phyloP scores from a whole-genome alignment of 2,113 vertebrate genomes.

The Centrocercus urophasianus region DNA sequence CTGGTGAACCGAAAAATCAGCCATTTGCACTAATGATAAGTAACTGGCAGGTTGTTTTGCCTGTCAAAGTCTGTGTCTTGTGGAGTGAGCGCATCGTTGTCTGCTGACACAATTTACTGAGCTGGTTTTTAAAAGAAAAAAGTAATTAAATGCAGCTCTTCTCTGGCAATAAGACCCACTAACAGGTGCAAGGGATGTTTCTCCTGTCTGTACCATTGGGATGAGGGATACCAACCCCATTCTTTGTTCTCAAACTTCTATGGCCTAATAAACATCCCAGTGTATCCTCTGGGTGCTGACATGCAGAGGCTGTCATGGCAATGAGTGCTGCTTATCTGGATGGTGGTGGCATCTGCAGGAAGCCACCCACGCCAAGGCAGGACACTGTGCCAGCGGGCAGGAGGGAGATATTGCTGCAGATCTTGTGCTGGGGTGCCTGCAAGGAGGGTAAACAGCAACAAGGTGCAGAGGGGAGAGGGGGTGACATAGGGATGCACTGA shows the following conservation, averaged over 20 bases:
- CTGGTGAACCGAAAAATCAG: conserved; percentile 65
- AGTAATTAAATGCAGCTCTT: neutral
- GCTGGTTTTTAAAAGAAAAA: conserved; percentile 17
- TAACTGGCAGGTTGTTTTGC: conserved; percentile 74
- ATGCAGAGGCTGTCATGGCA: neutral
- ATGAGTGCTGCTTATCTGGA: neutral
- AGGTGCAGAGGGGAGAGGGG: neutral
- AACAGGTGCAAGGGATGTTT: conserved; percentile 6
- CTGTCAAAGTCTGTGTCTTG: conserved; percentile 74
- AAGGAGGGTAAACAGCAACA: neutral
- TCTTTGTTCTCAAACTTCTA: neutral
- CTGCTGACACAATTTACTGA: conserved; percentile 66
- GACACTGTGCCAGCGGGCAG: neutral
- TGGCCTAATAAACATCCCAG: neutral
- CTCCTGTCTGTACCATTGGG: neutral
- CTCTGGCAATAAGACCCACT: neutral
- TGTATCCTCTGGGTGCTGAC: neutral
- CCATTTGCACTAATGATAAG: conserved; percentile 73
- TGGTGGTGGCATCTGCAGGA: conserved; percentile 3
- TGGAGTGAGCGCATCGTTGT: conserved; percentile 69
- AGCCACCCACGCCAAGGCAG: neutral
- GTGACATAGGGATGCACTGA: neutral
- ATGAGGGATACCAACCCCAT: neutral
- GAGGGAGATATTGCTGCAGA: neutral
- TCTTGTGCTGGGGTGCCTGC: neutral